Evolutionary conservation across 2,113 vertebrate species (phyloP).

Genomic region (Colaptes auratus): DNA sequence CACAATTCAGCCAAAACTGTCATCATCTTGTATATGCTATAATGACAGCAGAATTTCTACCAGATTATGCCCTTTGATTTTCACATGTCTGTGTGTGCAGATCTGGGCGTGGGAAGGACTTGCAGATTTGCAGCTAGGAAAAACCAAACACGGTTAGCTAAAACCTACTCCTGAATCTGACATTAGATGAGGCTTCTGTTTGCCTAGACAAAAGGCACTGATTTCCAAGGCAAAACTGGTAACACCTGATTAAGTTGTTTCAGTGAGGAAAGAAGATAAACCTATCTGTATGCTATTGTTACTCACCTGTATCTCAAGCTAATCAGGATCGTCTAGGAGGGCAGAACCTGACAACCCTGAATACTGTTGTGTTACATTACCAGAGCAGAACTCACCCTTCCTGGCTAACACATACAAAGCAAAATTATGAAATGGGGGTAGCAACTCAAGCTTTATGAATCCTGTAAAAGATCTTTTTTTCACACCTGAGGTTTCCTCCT

Average conservation of each 20-base stretch:
- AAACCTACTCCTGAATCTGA: not conserved
- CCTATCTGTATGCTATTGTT: not conserved
- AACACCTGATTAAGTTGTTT: not conserved
- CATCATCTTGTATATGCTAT: conserved; percentile 3
- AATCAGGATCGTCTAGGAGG: not conserved
- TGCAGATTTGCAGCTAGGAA: conserved; percentile 43
- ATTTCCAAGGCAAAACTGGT: not conserved
- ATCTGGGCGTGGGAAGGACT: conserved; percentile 25
- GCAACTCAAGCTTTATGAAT: accelerated
- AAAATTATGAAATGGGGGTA: not conserved
- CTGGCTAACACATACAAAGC: not conserved
- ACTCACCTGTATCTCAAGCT: not conserved
- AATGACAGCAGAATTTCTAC: conserved; percentile 59
- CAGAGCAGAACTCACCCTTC: not conserved
- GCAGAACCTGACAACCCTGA: not conserved
- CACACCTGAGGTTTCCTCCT: not conserved
- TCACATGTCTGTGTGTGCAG: conserved; percentile 33
- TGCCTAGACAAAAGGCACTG: not conserved
- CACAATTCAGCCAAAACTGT: conserved; percentile 42
- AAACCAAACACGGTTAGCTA: conserved; percentile 17
- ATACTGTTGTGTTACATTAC: not conserved
- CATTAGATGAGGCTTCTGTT: not conserved
- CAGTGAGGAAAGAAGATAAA: not conserved
- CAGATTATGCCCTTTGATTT: conserved; percentile 72
- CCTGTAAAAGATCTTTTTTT: not conserved